Conservation (phyloP, 2,113 vertebrate genomes). For the Azemiops feae region DNA sequence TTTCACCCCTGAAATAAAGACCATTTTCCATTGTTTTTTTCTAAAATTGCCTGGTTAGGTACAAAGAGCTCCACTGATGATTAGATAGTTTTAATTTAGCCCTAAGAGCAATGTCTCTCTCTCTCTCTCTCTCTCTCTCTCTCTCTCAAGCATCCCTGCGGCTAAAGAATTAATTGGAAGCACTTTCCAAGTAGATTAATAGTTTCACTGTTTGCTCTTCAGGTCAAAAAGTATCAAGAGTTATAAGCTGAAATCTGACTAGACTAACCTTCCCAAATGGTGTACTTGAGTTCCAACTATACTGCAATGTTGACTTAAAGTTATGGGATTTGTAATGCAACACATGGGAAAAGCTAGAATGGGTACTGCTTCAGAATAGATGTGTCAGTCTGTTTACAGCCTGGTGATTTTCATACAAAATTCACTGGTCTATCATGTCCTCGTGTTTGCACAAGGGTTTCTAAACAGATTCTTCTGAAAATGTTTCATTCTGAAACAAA, state of each 20-base stretch:
- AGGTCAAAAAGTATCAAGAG: neutral
- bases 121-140: neutral
- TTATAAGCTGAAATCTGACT: neutral
- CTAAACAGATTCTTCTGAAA: neutral
- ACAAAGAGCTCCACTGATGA: neutral
- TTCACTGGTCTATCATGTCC: neutral
- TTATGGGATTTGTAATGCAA: neutral
- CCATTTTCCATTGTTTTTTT: constrained; percentile 3
- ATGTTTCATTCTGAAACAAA: neutral
- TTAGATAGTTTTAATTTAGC: neutral
- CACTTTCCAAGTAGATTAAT: constrained; percentile 21
- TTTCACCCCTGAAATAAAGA: neutral
- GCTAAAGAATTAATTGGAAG: constrained; percentile 27
- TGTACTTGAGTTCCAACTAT: neutral
- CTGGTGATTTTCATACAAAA: neutral
- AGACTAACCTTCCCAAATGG: neutral
- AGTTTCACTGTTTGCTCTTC: constrained; percentile 6
- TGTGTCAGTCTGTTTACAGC: neutral
- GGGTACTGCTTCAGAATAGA: neutral
- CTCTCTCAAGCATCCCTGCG: neutral
- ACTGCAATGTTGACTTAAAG: neutral
- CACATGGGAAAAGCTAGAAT: neutral
- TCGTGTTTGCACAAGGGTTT: neutral
- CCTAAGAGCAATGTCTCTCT: neutral
- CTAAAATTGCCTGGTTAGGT: neutral